These are phyloP conservation scores for Drosophila borealis DNA, from an alignment of 2,888 invertebrate species.

Conservation along the genomic window DNA sequence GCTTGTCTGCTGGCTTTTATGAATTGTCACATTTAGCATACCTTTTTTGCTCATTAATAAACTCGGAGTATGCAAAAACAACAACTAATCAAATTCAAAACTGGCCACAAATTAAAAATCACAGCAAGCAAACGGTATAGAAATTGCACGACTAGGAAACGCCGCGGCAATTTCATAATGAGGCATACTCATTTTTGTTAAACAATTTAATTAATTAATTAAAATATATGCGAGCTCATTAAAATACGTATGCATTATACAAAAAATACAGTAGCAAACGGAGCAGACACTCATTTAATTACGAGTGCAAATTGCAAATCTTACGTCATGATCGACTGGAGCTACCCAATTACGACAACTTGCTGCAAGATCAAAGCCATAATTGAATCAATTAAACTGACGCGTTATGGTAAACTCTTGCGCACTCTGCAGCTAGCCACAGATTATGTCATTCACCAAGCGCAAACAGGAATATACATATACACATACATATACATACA, in stretches of 20 bases:
- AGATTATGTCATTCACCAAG: conserved; percentile 45
- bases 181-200: conserved; percentile 28
- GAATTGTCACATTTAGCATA: background rate
- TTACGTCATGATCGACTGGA: conserved; percentile 37
- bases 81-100: conserved; percentile 45
- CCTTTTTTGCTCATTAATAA: background rate
- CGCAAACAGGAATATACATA: background rate
- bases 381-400: conserved; percentile 15
- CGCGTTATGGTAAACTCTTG: background rate
- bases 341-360: conserved; percentile 24
- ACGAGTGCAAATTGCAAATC: conserved; percentile 36
- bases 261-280: conserved; percentile 29
- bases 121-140: conserved; percentile 48
- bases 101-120: conserved; percentile 49
- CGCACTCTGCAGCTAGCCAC: conserved; percentile 6
- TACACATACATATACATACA: background rate
- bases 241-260: conserved; percentile 36
- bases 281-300: conserved; percentile 40
- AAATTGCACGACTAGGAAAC: conserved; percentile 47
- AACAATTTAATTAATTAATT: conserved; percentile 67
- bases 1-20: background rate
- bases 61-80: conserved; percentile 1
- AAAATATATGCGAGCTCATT: conserved; percentile 67
- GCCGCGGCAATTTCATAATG: conserved; percentile 40
- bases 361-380: conserved; percentile 37